Conservation (phyloP, 2,888 invertebrate species). For the Drosophila prolongata region DNA sequence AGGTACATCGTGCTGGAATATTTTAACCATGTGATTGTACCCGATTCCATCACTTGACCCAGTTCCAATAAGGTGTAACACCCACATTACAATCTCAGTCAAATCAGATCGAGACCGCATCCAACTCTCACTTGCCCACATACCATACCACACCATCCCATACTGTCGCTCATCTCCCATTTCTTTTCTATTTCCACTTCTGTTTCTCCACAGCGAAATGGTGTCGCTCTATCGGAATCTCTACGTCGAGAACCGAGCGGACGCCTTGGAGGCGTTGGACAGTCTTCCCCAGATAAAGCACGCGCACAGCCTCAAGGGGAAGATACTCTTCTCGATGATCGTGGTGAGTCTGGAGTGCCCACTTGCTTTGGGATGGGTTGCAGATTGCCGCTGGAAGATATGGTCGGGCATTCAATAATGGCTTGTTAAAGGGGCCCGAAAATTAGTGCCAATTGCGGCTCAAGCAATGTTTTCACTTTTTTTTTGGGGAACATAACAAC, state of each 20-base stretch:
- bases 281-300: constrained; percentile 91
- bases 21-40: background rate
- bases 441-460: constrained; percentile 22
- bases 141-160: constrained; percentile 32
- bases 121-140: constrained; percentile 42
- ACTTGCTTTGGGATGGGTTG: background rate
- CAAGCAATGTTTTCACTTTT: constrained; percentile 23
- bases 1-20: no score
- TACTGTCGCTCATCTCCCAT: constrained; percentile 2
- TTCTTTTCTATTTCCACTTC: constrained; percentile 11
- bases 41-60: constrained; percentile 57
- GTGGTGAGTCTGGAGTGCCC: constrained; percentile 87
- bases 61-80: constrained; percentile 32
- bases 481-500: constrained; percentile 3
- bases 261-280: constrained; percentile 94
- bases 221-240: constrained; percentile 93
- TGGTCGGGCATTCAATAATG: constrained; percentile 9
- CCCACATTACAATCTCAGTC: constrained; percentile 37
- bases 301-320: constrained; percentile 95
- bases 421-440: constrained; percentile 9
- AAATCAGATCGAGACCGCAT: constrained; percentile 5
- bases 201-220: constrained; percentile 85
- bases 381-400: background rate
- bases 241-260: constrained; percentile 93
- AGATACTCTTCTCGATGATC: constrained; percentile 97